phyloP scores from a whole-genome alignment of 1,140 invertebrate species.

The Drosophila auraria region DNA sequence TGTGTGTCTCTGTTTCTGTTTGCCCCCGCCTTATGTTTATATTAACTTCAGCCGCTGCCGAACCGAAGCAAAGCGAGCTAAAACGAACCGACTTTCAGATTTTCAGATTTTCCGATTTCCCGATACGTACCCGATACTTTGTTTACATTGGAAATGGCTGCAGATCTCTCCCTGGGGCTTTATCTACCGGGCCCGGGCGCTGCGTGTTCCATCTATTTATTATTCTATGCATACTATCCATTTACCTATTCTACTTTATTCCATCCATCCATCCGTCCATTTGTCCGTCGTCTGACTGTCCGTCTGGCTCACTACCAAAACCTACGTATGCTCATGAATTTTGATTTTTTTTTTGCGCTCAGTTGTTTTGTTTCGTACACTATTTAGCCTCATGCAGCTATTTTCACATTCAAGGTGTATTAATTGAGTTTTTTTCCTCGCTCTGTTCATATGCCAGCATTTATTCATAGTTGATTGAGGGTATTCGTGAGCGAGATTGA shows the following conservation, averaged over 20 bases:
- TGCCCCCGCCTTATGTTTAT: constrained; percentile 55
- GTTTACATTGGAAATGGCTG: constrained; percentile 59
- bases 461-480: constrained; percentile 55
- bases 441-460: constrained; percentile 39
- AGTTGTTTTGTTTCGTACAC: constrained; percentile 40
- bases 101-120: constrained; percentile 29
- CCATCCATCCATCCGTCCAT: constrained; percentile 22
- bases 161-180: constrained; percentile 20
- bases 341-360: constrained; percentile 40
- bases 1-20: constrained; percentile 31
- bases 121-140: constrained; percentile 49
- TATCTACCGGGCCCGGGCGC: constrained; percentile 26
- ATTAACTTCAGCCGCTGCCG: constrained; percentile 61
- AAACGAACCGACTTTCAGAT: constrained; percentile 34
- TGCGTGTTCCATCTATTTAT: constrained; percentile 66
- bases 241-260: constrained; percentile 62
- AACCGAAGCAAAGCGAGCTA: constrained; percentile 23
- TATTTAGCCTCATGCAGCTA: constrained; percentile 49
- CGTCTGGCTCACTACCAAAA: constrained; percentile 50
- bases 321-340: constrained; percentile 58
- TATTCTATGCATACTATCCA: constrained; percentile 79
- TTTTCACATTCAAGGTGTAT: constrained; percentile 74
- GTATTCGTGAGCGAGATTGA: constrained; percentile 25
- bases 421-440: constrained; percentile 59
- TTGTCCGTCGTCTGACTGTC: constrained; percentile 21